phyloP scores from a whole-genome alignment of 2,113 vertebrate genomes.

The Leucosticte australis region DNA sequence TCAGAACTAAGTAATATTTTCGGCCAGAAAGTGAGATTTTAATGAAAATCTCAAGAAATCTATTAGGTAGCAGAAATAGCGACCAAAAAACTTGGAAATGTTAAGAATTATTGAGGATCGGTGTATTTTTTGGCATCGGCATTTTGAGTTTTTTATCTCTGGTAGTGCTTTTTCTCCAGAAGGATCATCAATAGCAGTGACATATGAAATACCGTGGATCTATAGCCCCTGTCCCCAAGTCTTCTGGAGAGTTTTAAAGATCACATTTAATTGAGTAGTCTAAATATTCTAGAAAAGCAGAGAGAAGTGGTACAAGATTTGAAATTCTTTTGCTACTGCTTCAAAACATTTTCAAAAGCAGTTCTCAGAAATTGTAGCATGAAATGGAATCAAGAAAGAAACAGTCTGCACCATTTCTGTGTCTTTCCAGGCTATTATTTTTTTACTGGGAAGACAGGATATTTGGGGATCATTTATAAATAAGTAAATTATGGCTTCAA shows the following conservation, averaged over 20 bases:
- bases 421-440: background rate
- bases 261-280: background rate
- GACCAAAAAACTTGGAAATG: background rate
- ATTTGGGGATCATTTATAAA: background rate
- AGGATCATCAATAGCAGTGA: background rate
- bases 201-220: rapidly evolving
- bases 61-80: background rate
- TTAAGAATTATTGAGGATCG: background rate
- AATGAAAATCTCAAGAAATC: background rate
- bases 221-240: background rate
- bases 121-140: background rate
- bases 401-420: background rate
- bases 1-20: background rate
- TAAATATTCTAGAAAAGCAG: background rate
- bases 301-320: background rate
- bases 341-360: background rate
- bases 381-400: background rate
- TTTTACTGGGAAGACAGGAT: background rate
- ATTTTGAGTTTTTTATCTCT: background rate
- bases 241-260: background rate
- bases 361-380: background rate
- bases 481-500: background rate
- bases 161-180: background rate
- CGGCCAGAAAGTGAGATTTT: background rate
- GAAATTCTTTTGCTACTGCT: background rate